These are phyloP conservation scores for Drosophila repleta DNA, from an alignment of 1,140 invertebrate species.

Conservation along the genomic window DNA sequence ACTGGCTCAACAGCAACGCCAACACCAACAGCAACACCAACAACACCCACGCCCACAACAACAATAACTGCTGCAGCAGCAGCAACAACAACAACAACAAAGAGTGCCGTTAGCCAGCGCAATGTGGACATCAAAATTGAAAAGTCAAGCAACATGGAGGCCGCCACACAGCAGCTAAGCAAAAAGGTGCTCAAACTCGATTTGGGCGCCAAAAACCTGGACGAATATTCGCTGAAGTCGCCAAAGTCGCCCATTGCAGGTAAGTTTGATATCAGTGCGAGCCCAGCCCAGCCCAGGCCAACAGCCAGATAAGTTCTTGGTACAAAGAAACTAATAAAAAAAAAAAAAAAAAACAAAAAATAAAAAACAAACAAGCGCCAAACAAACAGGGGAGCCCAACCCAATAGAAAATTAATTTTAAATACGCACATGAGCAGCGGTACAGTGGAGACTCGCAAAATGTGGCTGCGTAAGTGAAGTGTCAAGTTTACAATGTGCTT, in stretches of 20 bases:
- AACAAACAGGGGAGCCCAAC: neutral
- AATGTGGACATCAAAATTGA: slow-evolving; percentile 85
- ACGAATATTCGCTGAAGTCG: slow-evolving; percentile 77
- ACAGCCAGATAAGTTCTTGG: neutral
- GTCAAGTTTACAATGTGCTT: neutral
- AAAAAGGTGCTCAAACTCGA: slow-evolving; percentile 89
- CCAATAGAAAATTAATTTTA: neutral
- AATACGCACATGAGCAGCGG: neutral
- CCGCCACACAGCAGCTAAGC: slow-evolving; percentile 86
- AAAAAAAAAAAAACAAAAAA: no score
- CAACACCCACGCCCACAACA: slow-evolving; percentile 32
- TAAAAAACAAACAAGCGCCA: no score
- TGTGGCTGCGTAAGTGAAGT: neutral
- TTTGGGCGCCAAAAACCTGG: slow-evolving; percentile 72
- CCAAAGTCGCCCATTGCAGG: slow-evolving; percentile 82
- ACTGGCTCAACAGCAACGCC: slow-evolving; percentile 9
- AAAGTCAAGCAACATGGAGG: slow-evolving; percentile 82
- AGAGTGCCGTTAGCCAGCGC: slow-evolving; percentile 86
- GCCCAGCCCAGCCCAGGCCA: neutral
- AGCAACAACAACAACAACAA: slow-evolving; percentile 40
- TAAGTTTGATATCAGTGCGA: slow-evolving; percentile 40
- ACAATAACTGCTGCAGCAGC: slow-evolving; percentile 3
- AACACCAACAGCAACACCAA: slow-evolving; percentile 3
- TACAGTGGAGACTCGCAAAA: neutral
- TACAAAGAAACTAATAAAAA: neutral